These are phyloP conservation scores for Dreissena polymorpha DNA, from an alignment of 1,140 invertebrate species.

Conservation along the genomic window DNA sequence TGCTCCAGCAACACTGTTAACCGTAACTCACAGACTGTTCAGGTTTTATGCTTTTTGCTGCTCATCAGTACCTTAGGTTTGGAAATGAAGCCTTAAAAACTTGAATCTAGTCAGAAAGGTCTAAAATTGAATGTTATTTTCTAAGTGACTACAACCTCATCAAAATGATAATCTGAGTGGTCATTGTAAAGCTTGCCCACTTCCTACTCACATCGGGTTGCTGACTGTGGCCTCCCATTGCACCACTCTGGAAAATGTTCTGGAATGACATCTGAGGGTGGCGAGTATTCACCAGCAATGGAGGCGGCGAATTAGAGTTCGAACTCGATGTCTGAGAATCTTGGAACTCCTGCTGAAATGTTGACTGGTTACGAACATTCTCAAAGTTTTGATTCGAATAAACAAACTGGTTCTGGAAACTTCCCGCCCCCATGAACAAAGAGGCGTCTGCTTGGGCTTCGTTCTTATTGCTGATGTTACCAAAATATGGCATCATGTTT, in stretches of 20 bases:
- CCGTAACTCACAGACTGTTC: too few species aligned
- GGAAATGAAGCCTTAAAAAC: too few species aligned
- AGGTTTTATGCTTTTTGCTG: too few species aligned
- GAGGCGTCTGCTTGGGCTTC: background rate
- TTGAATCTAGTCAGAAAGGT: too few species aligned
- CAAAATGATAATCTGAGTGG: too few species aligned
- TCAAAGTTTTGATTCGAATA: background rate
- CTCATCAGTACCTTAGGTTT: too few species aligned
- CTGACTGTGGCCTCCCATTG: too few species aligned
- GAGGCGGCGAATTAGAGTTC: constrained; percentile 46
- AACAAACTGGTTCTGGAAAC: background rate
- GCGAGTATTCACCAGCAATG: constrained; percentile 30
- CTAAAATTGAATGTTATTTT: too few species aligned
- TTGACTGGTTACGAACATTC: background rate
- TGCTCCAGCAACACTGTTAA: too few species aligned
- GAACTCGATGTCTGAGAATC: constrained; percentile 35
- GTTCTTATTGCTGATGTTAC: background rate
- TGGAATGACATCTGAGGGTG: constrained; percentile 32
- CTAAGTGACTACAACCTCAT: too few species aligned
- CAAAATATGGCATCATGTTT: background rate
- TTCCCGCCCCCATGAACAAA: background rate
- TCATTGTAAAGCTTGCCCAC: too few species aligned
- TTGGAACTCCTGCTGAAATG: background rate
- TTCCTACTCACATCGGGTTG: too few species aligned
- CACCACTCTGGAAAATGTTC: constrained; percentile 19